These are phyloP conservation scores for Brevimyrus niger DNA, from an alignment of 2,113 vertebrate genomes.

Conservation along the genomic window DNA sequence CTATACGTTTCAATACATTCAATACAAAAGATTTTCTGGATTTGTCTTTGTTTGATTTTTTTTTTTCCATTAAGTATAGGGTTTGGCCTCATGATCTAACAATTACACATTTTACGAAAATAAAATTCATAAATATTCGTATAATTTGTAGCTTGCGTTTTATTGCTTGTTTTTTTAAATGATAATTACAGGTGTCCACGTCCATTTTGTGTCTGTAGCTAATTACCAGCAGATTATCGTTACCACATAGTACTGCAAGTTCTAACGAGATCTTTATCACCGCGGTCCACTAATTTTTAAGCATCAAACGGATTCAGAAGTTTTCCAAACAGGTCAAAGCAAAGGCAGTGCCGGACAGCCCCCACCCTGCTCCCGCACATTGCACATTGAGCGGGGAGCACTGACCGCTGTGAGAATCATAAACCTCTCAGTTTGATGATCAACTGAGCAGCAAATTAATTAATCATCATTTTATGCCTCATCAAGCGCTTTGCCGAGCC, in stretches of 20 bases:
- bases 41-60: neutral
- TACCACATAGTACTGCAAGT: neutral
- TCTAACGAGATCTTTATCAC: neutral
- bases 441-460: conserved; percentile 99
- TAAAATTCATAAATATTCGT: neutral
- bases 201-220: neutral
- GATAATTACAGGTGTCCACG: neutral
- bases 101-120: neutral
- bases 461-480: conserved; percentile 99
- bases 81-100: neutral
- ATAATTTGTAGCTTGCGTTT: neutral
- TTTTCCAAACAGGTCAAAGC: conserved; percentile 71
- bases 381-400: conserved; percentile 55
- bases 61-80: neutral
- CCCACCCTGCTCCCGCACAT: conserved; percentile 53
- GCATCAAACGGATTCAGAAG: conserved; percentile 25
- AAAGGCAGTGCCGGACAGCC: conserved; percentile 68
- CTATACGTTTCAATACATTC: neutral
- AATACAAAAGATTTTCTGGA: neutral
- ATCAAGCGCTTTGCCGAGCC: conserved; percentile 88
- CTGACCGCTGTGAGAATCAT: conserved; percentile 94
- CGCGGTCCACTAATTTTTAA: neutral
- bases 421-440: conserved; percentile 92
- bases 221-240: neutral
- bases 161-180: neutral